phyloP scores from a whole-genome alignment of 2,888 invertebrate genomes.

The Cryptocheilus praepositus region DNA sequence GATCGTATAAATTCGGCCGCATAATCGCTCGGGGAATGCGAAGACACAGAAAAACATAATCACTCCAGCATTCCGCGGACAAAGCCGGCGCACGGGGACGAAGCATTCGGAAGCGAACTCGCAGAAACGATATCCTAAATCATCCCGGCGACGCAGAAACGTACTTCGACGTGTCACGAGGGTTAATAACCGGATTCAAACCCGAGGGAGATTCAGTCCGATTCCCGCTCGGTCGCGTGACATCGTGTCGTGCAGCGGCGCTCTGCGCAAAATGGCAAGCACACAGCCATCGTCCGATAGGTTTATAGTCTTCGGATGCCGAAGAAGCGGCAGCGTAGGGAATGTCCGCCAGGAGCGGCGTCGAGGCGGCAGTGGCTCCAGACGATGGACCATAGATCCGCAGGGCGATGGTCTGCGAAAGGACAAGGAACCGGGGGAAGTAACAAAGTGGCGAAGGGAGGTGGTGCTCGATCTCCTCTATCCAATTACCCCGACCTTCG shows the following conservation, averaged over 20 bases:
- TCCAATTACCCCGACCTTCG: conserved; percentile 71
- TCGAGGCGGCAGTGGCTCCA: background rate
- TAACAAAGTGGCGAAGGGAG: conserved; percentile 12
- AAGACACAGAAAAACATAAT: no score
- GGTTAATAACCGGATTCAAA: conserved; percentile 30
- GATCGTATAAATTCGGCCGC: no score
- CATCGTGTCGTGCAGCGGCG: conserved; percentile 7
- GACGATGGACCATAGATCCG: conserved; percentile 14
- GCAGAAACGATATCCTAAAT: no score
- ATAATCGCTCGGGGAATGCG: no score
- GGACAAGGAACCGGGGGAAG: conserved; percentile 8
- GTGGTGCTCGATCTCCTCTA: conserved; percentile 60
- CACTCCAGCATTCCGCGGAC: no score
- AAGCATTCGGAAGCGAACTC: no score
- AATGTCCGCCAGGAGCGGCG: conserved; percentile 4
- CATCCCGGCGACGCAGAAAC: no score
- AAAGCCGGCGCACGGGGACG: no score
- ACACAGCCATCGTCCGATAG: conserved; percentile 1
- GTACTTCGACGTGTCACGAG: conserved; percentile 2
- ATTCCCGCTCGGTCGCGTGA: conserved; percentile 29
- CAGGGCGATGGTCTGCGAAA: background rate
- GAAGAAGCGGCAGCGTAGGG: conserved; percentile 6
- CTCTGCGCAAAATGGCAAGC: conserved; percentile 7
- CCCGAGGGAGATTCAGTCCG: conserved; percentile 23
- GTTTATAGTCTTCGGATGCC: conserved; percentile 17